Base-by-base conservation (phyloP, 1,140 invertebrate species). In the Prorops nasuta region DNA sequence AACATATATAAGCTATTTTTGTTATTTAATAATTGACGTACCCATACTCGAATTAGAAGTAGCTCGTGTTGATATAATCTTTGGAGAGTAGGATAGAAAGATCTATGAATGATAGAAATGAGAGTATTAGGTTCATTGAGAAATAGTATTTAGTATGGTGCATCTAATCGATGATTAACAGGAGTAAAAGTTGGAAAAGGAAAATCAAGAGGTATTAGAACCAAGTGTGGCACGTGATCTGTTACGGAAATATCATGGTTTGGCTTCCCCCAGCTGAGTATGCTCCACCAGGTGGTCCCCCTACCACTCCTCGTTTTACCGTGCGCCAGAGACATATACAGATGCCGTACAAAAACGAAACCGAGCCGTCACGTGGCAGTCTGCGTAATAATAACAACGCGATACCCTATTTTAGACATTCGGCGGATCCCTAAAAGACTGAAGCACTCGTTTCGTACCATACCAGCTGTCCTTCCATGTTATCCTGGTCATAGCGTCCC, bases 291-390 rank as follows among this genome's bases (percentile, higher is more conserved):
- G 60, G 60, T 63, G 56, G 56, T 52, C 58, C 37, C 44, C 49
- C 39, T 42, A 51, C 52, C 21, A 45, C 47, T 49, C 40, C 24
- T 52, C 49, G 9, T 15, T 37, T 22, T 35, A 24, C 10, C 45
- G 28, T 21, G 20, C 44, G 8, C 34, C 15, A 9, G 3, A 4
- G 24, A 22, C 14, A 20, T 21, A 54, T 52, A 34, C 38, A 31
- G 56, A 64, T 38, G 42, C 52, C 51, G 17, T 60, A 61, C 47
- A 64, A 64, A 60, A 63, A 58, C 51, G 52, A 64, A 59, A 58
- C 52, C 41, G 40, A 10, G 36, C 46, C 43, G 44, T 43, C 45
- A 54, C 60, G 54, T 62, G 54, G 24, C 44, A 35, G 12, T 20
- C 19, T 42, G 42, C 32, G 49, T 61, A 63, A 57, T 63, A 63